Evolutionary conservation across 2,888 invertebrate species (phyloP), one percentile per base, ranked within the genome.

Genomic region (Rhingia rostrata): DNA sequence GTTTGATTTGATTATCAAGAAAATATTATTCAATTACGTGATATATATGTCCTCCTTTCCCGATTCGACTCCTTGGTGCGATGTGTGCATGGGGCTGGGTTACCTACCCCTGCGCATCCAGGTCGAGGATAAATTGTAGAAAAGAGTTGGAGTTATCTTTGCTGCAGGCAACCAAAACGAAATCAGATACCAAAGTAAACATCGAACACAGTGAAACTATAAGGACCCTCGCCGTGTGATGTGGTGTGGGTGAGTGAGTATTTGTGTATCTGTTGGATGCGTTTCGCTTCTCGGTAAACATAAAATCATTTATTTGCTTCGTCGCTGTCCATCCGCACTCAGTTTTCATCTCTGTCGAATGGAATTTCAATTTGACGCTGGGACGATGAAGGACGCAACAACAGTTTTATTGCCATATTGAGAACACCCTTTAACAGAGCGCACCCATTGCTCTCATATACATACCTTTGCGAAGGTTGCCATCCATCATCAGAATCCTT

Each of bases 1-100:
- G 82, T 83, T 83, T 83, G 83, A 83, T 84, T 80, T 79, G 74
- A 79, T 79, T 75, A 77, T 72, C 82, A 77, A 82, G 82, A 77
- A 75, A 82, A 82, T 82, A 82, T 82, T 84, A 84, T 84, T 84
- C 84, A 79, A 84, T 84, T 84, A 84, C 84, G 67, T 74, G 79
- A 83, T 83, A 66, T 83, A 67, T 73, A 43, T 43, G 54, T 12
- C 7, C 4, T 10, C 10, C 35, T 73, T 41, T 66, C 12, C 22
- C 32, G 22, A 22, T 22, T 22, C 22, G 22, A 22, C 22, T 22
- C 22, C 22, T 22, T 22, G 2, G 22, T 22, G 22, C 22, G 22
- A 22, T 22, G 22, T 22, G 22, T 22, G 22, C 22, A 22, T 22
- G 22, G 22, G 22, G 22, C 22, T 22, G 22, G 22, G 22, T 22